Base-by-base conservation (phyloP, 35 echinoderm and acorn worm genomes). In the Heliocidaris erythrogramma region DNA sequence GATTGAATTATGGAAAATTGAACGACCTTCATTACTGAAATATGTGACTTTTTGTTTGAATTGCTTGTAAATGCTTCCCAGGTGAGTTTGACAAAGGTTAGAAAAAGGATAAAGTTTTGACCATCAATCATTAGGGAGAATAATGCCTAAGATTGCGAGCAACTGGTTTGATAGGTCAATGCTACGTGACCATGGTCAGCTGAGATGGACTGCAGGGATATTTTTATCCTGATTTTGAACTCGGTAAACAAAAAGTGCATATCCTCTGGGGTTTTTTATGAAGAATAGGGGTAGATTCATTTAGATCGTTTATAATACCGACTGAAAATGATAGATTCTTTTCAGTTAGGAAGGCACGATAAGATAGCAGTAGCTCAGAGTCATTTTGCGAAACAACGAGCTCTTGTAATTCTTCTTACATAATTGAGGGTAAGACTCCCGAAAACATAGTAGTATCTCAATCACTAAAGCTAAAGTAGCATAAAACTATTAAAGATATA, bases 1-100 rank as follows among this genome's bases (percentile, higher is more conserved):
- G 21, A 78, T 78, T 78, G 27, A 78, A 78, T 78, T 78, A 78
- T n/a, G 27, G 65, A 5, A 78, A 78, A 78, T 78, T 27, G 65
- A 78, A 78, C 27, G 65, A 78, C 65, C 65, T 78, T 78, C 65
- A 78, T 78, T 78, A 78, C 65, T n/a, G 21, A 78, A 78, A 78
- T 78, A 78, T 78, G 65, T 78, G 65, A 2, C 3, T 78, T 78
- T 78, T 78, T 18, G 27, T 78, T 78, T 78, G 65, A 78, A 13
- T 56, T 56, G 52, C 52, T 78, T 78, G 65, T 78, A 78, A 78
- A 78, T 78, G 17, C 8, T 18, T 27, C 65, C 65, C 65, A 78
- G 65, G n/a, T 78, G 65, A 78, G 21, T 24, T 1, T 17, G 10
- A 12, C 2, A 56, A 56, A 56, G 4, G 27, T 78, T 7, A n/a